Conservation (phyloP, 2,113 vertebrate genomes). For the Elephas maximus region DNA sequence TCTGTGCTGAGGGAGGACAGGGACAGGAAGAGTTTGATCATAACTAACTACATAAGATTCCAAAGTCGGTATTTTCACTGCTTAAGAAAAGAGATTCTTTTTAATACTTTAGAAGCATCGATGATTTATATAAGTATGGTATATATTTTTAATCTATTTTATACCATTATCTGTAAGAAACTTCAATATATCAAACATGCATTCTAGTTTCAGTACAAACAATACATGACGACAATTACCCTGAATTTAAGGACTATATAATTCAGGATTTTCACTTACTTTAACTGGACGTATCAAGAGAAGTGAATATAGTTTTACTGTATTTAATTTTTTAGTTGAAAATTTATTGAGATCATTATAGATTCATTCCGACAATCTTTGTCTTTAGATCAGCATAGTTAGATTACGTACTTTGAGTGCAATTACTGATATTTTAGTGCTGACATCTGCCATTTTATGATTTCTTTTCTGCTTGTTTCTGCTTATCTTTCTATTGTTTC, state of each 20-base stretch:
- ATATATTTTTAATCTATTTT: neutral
- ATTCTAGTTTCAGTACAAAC: neutral
- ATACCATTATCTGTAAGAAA: neutral
- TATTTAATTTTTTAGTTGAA: neutral
- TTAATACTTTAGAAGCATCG: neutral
- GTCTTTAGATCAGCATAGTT: too few species aligned
- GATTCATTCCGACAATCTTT: too few species aligned
- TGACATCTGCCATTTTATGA: too few species aligned
- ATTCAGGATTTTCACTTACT: neutral
- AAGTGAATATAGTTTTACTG: neutral
- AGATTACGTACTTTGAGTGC: too few species aligned
- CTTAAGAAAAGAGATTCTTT: neutral
- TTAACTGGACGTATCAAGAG: neutral
- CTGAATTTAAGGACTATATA: neutral
- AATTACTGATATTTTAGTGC: too few species aligned
- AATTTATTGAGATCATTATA: neutral
- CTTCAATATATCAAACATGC: neutral
- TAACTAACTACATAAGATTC: neutral
- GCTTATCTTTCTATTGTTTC: too few species aligned
- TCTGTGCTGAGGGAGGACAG: neutral
- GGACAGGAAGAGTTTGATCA: neutral
- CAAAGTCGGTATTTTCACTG: neutral
- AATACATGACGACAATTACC: neutral
- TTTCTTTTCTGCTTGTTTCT: too few species aligned
- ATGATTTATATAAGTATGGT: neutral